A percentile compares a stretch with the other conserved stretches of the same genome.
Evolutionary conservation across 2,797 vertebrate species (phyloP).

Genomic region (Semaprochilodus insignis): DNA sequence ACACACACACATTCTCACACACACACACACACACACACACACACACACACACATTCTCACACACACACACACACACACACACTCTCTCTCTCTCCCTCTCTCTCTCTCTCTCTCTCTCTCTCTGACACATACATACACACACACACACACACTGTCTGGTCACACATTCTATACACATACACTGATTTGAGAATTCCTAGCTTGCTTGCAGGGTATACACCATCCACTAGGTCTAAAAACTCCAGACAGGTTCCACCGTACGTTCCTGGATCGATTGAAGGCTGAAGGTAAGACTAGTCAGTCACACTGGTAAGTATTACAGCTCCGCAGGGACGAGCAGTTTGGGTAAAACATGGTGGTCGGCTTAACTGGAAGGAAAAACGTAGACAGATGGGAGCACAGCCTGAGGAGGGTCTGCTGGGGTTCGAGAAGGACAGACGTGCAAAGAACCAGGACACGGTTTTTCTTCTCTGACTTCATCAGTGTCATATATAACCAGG

Average conservation of each 20-base stretch:
- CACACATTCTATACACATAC: not conserved
- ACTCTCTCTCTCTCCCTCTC: not conserved
- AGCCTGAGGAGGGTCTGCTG: slow-evolving; percentile 27
- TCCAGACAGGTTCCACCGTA: not conserved
- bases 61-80: not conserved
- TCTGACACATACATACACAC: not conserved
- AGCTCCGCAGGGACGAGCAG: not conserved
- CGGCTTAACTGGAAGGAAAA: slow-evolving; percentile 12
- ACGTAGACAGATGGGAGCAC: slow-evolving; percentile 36
- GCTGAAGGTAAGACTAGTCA: not conserved
- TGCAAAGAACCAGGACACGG: not conserved
- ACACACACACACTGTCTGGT: slow-evolving; percentile 10
- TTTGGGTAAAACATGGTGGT: slow-evolving; percentile 7
- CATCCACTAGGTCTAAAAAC: not conserved
- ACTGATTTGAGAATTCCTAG: not conserved
- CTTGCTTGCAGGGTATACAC: no score
- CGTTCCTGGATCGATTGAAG: not conserved
- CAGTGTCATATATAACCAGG: not conserved
- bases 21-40: not conserved
- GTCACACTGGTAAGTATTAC: not conserved
- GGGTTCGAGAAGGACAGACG: not conserved
- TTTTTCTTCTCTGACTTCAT: not conserved
- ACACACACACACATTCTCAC: not conserved
- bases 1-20: not conserved
- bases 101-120: not conserved